Evolutionary conservation across 2,888 invertebrate genomes (phyloP).

Genomic region (Falcaria lacertinaria): DNA sequence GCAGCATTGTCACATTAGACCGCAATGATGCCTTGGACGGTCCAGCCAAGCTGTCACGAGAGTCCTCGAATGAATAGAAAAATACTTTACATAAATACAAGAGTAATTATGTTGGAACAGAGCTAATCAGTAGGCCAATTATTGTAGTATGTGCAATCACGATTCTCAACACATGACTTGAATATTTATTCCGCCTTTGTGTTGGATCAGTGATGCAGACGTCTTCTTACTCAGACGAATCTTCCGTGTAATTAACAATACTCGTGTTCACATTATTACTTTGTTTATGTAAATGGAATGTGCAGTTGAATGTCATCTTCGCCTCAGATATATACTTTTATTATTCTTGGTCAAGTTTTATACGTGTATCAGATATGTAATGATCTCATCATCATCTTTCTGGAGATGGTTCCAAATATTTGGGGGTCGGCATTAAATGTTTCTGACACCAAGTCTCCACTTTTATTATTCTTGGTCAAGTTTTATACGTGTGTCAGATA

Average conservation of each 20-base stretch:
- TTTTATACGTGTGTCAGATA: no score
- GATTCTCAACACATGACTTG: conserved; percentile 19
- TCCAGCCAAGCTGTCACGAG: no score
- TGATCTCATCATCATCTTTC: no score
- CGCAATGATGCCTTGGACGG: no score
- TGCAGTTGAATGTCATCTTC: not conserved
- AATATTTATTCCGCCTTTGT: conserved; percentile 29
- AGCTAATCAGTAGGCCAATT: conserved; percentile 42
- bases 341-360: no score
- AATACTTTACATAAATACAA: conserved; percentile 13
- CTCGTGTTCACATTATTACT: conserved; percentile 13
- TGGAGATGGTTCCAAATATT: no score
- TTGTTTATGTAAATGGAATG: not conserved
- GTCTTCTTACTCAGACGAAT: conserved; percentile 24
- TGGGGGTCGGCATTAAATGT: no score
- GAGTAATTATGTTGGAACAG: conserved; percentile 33
- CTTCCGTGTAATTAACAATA: conserved; percentile 37
- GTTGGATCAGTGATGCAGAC: conserved; percentile 30
- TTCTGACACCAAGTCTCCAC: no score
- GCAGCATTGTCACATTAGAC: no score
- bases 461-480: no score
- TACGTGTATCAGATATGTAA: no score
- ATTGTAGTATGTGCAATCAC: conserved; percentile 33
- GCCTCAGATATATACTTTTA: conserved; percentile 7
- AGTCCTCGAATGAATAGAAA: conserved; percentile 19